Conservation (phyloP, 2,113 vertebrate genomes). For the Cyprinodon brontotheroides region DNA sequence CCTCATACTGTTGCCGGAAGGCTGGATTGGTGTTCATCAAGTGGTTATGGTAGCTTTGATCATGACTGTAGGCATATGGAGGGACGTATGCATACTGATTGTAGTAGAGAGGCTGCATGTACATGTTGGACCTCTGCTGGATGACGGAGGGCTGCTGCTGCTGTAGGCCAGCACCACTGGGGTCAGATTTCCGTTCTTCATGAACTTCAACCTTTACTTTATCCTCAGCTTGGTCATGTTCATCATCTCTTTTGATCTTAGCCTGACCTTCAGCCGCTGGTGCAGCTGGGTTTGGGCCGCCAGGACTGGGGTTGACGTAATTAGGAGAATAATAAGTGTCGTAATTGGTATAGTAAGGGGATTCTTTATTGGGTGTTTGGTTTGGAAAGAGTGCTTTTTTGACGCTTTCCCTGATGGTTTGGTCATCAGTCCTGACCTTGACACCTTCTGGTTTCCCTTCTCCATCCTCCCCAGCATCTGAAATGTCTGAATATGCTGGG, state of each 20-base stretch:
- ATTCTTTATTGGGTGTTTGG: constrained; percentile 89
- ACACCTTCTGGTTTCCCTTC: constrained; percentile 89
- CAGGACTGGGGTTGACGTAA: constrained; percentile 90
- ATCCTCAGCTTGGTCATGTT: constrained; percentile 84
- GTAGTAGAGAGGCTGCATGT: constrained; percentile 98
- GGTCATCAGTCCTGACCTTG: constrained; percentile 89
- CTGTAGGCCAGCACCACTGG: constrained; percentile 68
- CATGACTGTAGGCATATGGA: constrained; percentile 89
- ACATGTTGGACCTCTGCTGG: constrained; percentile 97
- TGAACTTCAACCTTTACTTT: constrained; percentile 88
- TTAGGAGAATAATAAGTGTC: constrained; percentile 95
- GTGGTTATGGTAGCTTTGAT: constrained; percentile 95
- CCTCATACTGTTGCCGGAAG: constrained; percentile 95
- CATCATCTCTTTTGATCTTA: constrained; percentile 93
- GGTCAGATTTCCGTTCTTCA: constrained; percentile 91
- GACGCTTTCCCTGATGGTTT: constrained; percentile 89
- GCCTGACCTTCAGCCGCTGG: constrained; percentile 82
- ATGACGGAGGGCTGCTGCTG: constrained; percentile 88
- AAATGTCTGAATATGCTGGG: constrained; percentile 97
- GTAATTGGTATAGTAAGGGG: constrained; percentile 90
- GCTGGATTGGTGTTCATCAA: constrained; percentile 91
- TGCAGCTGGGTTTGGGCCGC: constrained; percentile 82
- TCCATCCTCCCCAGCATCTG: constrained; percentile 94
- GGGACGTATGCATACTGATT: constrained; percentile 96
- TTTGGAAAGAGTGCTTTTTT: constrained; percentile 94